A percentile compares a stretch with the other conserved stretches of the same genome.
These are phyloP conservation scores for Rhinogobius similis DNA, from an alignment of 2,113 vertebrate species.

Conservation along the genomic window DNA sequence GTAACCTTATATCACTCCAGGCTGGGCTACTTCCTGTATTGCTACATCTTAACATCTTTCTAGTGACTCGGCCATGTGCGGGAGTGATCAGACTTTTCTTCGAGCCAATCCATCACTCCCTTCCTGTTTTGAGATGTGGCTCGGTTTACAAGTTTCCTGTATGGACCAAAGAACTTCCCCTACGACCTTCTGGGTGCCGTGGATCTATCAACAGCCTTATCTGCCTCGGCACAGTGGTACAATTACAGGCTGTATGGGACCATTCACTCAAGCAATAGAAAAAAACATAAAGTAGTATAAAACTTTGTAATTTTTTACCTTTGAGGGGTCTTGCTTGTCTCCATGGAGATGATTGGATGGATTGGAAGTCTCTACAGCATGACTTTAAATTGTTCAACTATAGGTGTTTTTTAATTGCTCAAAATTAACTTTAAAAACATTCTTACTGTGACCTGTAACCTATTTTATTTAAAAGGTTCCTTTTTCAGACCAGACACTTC, in stretches of 20 bases:
- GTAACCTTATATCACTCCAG: background rate
- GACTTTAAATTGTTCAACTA: too few species aligned
- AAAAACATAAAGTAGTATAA: too few species aligned
- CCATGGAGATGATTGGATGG: too few species aligned
- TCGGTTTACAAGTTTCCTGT: slow-evolving; percentile 68
- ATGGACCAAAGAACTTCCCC: slow-evolving; percentile 59
- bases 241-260: slow-evolving; percentile 21
- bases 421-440: too few species aligned
- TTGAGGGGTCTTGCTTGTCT: too few species aligned
- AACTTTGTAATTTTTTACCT: too few species aligned
- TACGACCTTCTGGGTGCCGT: slow-evolving; percentile 25
- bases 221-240: slow-evolving; percentile 44
- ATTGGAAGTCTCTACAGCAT: too few species aligned
- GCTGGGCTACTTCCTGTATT: slow-evolving; percentile 24
- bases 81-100: slow-evolving; percentile 33
- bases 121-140: slow-evolving; percentile 64
- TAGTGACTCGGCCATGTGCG: slow-evolving; percentile 28
- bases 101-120: slow-evolving; percentile 54
- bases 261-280: background rate
- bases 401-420: too few species aligned
- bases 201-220: slow-evolving; percentile 58
- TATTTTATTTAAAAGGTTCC: too few species aligned
- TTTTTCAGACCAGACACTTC: too few species aligned
- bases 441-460: too few species aligned
- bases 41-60: slow-evolving; percentile 31